Conservation (phyloP, 2,797 vertebrate species). For the Pangasius djambal region DNA sequence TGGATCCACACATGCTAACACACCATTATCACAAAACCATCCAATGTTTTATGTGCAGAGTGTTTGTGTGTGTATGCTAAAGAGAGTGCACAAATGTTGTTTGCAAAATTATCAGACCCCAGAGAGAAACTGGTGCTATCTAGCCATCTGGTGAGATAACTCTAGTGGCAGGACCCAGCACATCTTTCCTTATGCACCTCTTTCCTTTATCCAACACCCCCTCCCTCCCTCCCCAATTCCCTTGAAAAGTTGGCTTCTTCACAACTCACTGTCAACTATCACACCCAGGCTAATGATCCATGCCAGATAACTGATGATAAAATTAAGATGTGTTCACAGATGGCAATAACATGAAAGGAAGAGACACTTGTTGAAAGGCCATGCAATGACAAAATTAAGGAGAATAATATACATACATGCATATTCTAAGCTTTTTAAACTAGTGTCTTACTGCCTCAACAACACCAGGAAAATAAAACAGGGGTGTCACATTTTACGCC, state of each 20-base stretch:
- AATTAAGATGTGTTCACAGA: neutral
- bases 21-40: neutral
- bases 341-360: conserved; percentile 5
- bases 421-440: neutral
- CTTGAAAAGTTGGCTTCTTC: neutral
- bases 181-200: conserved; percentile 9
- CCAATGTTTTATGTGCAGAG: neutral
- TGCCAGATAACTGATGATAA: neutral
- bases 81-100: conserved; percentile 8
- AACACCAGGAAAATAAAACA: conserved; percentile 10
- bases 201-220: neutral
- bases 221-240: neutral
- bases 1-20: neutral
- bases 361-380: neutral
- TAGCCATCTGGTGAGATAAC: conserved; percentile 66
- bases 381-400: neutral
- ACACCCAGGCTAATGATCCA: neutral
- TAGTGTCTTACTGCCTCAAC: neutral
- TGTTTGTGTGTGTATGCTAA: neutral
- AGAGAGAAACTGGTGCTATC: conserved; percentile 63
- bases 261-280: neutral
- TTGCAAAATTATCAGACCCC: conserved; percentile 68
- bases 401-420: neutral
- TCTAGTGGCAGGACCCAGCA: conserved; percentile 18
- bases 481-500: neutral